Conservation (phyloP, 2,797 vertebrate genomes). For the Choloepus didactylus region DNA sequence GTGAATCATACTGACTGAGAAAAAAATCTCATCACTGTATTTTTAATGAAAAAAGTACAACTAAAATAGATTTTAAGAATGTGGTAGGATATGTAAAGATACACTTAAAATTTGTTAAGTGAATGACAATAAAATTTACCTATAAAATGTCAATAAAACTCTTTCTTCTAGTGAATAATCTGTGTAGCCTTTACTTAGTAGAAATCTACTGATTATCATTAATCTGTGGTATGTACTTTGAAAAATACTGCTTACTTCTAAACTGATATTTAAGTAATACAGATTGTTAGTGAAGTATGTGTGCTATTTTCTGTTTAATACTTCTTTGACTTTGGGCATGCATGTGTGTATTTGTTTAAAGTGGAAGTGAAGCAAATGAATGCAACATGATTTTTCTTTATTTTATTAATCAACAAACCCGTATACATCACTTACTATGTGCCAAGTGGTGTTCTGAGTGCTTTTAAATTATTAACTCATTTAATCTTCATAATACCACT, state of each 20-base stretch:
- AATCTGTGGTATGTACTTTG: background rate
- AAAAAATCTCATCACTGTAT: background rate
- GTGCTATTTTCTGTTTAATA: background rate
- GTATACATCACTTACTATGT: background rate
- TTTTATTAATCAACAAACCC: background rate
- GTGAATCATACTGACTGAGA: background rate
- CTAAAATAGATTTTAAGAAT: constrained; percentile 7
- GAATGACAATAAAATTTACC: background rate
- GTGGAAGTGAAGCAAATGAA: background rate
- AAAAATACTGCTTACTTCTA: background rate
- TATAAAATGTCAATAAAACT: background rate
- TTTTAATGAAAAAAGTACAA: constrained; percentile 1
- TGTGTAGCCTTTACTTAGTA: background rate
- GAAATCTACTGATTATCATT: background rate
- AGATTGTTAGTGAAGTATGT: background rate
- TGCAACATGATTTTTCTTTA: background rate
- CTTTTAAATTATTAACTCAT: background rate
- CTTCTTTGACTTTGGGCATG: background rate
- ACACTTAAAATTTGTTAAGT: background rate
- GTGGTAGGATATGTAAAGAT: background rate
- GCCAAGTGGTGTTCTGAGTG: background rate
- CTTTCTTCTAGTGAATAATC: background rate
- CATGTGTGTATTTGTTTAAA: background rate
- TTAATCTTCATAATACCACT: background rate
- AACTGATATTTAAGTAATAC: background rate